phyloP scores from a whole-genome alignment of 1,140 invertebrate species.

The Carposina sasakii region DNA sequence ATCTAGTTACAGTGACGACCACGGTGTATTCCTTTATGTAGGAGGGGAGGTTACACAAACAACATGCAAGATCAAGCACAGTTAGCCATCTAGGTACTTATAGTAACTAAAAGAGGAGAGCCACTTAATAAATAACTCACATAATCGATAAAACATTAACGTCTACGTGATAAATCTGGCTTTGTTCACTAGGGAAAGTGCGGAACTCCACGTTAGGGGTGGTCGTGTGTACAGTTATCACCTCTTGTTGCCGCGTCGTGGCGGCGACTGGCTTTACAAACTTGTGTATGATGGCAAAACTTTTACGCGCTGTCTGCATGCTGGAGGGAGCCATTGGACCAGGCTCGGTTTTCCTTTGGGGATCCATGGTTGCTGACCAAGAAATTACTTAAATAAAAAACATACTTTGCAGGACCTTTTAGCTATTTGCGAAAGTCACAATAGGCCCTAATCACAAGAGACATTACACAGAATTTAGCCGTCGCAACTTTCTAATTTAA shows the following conservation, averaged over 20 bases:
- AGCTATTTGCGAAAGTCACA: too few species aligned
- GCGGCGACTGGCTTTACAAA: constrained; percentile 18
- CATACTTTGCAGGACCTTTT: too few species aligned
- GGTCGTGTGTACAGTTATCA: constrained; percentile 52
- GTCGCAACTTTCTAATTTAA: too few species aligned
- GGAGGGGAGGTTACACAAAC: too few species aligned
- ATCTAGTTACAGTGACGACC: too few species aligned
- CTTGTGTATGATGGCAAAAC: constrained; percentile 28
- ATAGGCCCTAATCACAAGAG: too few species aligned
- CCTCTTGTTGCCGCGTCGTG: constrained; percentile 42
- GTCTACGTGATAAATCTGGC: constrained; percentile 52
- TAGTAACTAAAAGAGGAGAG: too few species aligned
- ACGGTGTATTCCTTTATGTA: too few species aligned
- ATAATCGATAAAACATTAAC: constrained; percentile 58
- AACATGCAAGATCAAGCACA: too few species aligned
- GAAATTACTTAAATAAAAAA: background rate
- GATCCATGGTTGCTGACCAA: constrained; percentile 31
- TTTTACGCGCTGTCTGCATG: constrained; percentile 40
- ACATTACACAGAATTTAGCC: too few species aligned
- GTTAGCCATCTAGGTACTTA: too few species aligned
- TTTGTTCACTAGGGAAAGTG: constrained; percentile 41
- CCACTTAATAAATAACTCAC: constrained; percentile 32
- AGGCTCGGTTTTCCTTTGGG: constrained; percentile 37
- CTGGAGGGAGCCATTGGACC: constrained; percentile 48
- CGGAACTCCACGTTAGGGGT: constrained; percentile 42